Evolutionary conservation across 2,888 invertebrate genomes (phyloP).

Genomic region (Watsonalla cultraria): DNA sequence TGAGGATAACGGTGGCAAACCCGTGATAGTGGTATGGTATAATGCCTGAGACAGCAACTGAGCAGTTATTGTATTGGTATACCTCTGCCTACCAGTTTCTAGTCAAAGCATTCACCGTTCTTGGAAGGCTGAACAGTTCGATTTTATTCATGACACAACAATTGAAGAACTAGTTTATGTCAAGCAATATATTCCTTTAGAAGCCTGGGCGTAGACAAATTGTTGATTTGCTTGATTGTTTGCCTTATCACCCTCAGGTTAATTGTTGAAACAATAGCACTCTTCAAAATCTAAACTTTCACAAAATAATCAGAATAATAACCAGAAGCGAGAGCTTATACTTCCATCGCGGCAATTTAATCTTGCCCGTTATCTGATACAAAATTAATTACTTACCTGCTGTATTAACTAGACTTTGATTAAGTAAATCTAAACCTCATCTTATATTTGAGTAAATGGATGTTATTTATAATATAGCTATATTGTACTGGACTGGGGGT

Average conservation of each 20-base stretch:
- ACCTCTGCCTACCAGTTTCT: too few relatives aligned
- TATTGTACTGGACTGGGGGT: not conserved
- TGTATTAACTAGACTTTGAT: not conserved
- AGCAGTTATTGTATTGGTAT: too few relatives aligned
- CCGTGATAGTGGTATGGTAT: too few relatives aligned
- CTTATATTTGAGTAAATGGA: too few relatives aligned
- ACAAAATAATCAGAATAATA: slow-evolving; percentile 29
- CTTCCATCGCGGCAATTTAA: not conserved
- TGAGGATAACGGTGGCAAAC: too few relatives aligned
- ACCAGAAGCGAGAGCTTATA: slow-evolving; percentile 8
- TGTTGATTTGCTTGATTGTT: slow-evolving; percentile 37
- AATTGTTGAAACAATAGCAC: slow-evolving; percentile 46
- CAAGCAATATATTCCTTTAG: not conserved
- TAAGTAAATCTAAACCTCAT: not conserved
- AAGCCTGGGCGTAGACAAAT: slow-evolving; percentile 34
- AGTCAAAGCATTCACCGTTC: too few relatives aligned
- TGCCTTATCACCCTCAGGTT: slow-evolving; percentile 35
- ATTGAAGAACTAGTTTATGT: not conserved
- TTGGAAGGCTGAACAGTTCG: too few relatives aligned
- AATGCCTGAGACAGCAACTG: too few relatives aligned
- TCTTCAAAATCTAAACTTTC: slow-evolving; percentile 24
- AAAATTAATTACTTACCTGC: not conserved
- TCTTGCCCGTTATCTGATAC: not conserved
- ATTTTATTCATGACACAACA: slow-evolving; percentile 9
- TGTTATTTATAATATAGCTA: too few relatives aligned